Evolutionary conservation across 2,113 vertebrate species (phyloP).

Genomic region (Glareola pratincola): DNA sequence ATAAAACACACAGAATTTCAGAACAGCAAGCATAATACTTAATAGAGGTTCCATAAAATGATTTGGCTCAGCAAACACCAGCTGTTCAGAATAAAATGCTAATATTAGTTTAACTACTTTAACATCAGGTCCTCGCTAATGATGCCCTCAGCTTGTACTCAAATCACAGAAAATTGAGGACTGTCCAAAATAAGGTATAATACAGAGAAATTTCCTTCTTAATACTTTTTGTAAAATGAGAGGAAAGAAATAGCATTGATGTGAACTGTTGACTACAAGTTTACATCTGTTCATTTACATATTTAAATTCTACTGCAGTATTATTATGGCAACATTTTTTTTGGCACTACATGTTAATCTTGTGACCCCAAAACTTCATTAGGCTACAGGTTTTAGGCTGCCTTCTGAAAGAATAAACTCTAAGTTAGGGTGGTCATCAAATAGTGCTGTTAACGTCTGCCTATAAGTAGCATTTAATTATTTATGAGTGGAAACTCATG

Average conservation of each 20-base stretch:
- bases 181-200: neutral
- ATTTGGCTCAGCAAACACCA: neutral
- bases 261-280: neutral
- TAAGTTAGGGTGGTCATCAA: neutral
- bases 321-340: neutral
- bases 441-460: neutral
- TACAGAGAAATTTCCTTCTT: neutral
- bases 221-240: neutral
- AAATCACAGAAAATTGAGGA: neutral
- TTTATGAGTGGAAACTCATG: neutral
- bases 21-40: neutral
- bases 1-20: neutral
- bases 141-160: neutral
- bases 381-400: neutral
- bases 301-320: neutral
- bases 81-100: neutral
- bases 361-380: neutral
- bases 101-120: neutral
- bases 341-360: neutral
- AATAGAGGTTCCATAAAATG: neutral
- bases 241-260: neutral
- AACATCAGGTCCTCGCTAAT: neutral
- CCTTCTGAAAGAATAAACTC: neutral
- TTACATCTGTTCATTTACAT: neutral
- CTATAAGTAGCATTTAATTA: neutral